These are phyloP conservation scores for Leptopilina myrica DNA, from an alignment of 2,888 invertebrate species.

Conservation along the genomic window DNA sequence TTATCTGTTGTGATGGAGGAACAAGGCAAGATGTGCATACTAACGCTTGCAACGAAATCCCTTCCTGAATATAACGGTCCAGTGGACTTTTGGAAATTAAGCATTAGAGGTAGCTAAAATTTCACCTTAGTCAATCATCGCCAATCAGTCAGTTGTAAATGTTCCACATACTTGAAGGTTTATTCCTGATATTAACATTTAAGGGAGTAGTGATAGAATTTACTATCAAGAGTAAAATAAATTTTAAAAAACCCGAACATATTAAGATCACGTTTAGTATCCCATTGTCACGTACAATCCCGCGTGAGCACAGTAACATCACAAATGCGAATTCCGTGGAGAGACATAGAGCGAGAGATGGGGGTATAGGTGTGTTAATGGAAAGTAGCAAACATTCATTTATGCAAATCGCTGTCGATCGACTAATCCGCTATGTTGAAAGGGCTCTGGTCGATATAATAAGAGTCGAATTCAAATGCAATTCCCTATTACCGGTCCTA, in stretches of 20 bases:
- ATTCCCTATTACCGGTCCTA: slow-evolving; percentile 23
- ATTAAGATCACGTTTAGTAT: too few species aligned
- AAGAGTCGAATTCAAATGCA: slow-evolving; percentile 34
- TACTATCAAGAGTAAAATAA: too few species aligned
- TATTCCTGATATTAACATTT: too few species aligned
- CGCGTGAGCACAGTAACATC: neutral
- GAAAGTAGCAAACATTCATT: slow-evolving; percentile 37
- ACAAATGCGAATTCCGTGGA: slow-evolving; percentile 25
- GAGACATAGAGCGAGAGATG: neutral
- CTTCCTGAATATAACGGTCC: neutral
- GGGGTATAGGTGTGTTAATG: slow-evolving; percentile 28
- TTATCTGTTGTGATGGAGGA: neutral
- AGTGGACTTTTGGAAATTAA: neutral
- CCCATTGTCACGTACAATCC: too few species aligned
- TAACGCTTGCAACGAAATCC: slow-evolving; percentile 10
- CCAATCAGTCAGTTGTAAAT: too few species aligned
- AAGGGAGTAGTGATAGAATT: too few species aligned
- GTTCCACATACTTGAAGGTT: too few species aligned
- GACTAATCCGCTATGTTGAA: slow-evolving; percentile 36
- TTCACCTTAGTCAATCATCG: too few species aligned
- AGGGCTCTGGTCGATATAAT: slow-evolving; percentile 34
- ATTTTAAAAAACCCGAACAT: too few species aligned
- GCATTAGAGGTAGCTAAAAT: neutral
- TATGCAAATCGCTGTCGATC: slow-evolving; percentile 32
- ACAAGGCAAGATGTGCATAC: slow-evolving; percentile 26